phyloP scores from a whole-genome alignment of 2,888 invertebrate genomes.

The Mimas tiliae region DNA sequence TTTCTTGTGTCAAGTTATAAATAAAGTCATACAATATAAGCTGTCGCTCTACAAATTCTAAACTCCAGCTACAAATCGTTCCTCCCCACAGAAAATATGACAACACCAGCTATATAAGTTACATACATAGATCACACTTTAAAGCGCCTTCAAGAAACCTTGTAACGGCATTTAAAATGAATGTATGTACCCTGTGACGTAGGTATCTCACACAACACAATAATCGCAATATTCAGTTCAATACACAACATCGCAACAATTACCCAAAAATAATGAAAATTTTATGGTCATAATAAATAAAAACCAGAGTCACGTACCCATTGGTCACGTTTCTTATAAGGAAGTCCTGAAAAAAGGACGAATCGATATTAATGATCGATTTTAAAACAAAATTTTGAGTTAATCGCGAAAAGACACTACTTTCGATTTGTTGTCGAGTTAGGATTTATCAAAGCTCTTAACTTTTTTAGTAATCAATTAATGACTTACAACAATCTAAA shows the following conservation, averaged over 20 bases:
- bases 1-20: too few relatives aligned
- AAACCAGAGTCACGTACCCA: constrained; percentile 15
- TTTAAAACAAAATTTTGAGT: too few relatives aligned
- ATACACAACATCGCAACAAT: not conserved
- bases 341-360: not conserved
- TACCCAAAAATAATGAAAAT: not conserved
- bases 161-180: not conserved
- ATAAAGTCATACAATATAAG: too few relatives aligned
- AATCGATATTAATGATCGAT: constrained; percentile 5
- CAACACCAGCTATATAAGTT: not conserved
- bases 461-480: too few relatives aligned
- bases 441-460: not conserved
- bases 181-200: not conserved
- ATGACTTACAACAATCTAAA: too few relatives aligned
- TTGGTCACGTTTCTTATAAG: constrained; percentile 3
- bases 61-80: too few relatives aligned
- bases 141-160: too few relatives aligned
- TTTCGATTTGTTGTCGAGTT: not conserved
- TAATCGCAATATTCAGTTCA: not conserved
- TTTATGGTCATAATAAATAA: constrained; percentile 9
- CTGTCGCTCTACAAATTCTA: too few relatives aligned
- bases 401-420: not conserved
- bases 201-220: not conserved
- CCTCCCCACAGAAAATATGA: too few relatives aligned
- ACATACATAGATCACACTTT: not conserved